Evolutionary conservation across 2,113 vertebrate species (phyloP), one percentile per base, ranked within the genome.

Genomic region (Cepphus grylle): DNA sequence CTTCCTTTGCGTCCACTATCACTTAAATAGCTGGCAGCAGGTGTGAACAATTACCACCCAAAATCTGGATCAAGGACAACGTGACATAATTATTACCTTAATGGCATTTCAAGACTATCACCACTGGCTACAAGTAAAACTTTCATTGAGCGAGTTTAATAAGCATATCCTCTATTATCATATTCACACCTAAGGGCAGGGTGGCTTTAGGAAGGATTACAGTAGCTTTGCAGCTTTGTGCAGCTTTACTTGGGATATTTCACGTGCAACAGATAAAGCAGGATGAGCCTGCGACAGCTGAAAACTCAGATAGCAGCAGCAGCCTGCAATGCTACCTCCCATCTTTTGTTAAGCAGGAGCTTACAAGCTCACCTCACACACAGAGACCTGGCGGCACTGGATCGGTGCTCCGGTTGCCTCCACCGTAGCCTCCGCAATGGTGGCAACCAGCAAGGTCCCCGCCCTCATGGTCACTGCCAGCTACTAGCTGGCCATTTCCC

Each of bases 141-240:
- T 87, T 80, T 17, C 18, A 42, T 15, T n/a, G 50, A 86, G 76
- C 8, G 62, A 93, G 88, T 96, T 96, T 96, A 97, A 98, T 95
- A 97, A 97, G 97, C 86, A 47, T 65, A 92, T 93, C 9, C 67
- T 81, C 92, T 93, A 93, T 90, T 38, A n/a, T 30, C 88, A 49
- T 82, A 59, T 78, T 81, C 52, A 14, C 86, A 81, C 19, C 18
- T 88, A 96, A 87, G 81, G 88, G 66, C 78, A 73, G 45, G 49
- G 91, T 79, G 84, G 86, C 67, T 96, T 96, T 88, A 80, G 94
- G 94, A 91, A 69, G 81, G 95, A 93, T 93, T 97, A 94, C 3
- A 13, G 89, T 70, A 79, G 96, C 90, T 97, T 97, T 96, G 86
- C 88, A 96, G 93, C 95, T 97, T 97, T 96, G 90, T 2, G 30